Base-by-base conservation (phyloP, 2,797 vertebrate genomes). In the Apogon hyalosoma region DNA sequence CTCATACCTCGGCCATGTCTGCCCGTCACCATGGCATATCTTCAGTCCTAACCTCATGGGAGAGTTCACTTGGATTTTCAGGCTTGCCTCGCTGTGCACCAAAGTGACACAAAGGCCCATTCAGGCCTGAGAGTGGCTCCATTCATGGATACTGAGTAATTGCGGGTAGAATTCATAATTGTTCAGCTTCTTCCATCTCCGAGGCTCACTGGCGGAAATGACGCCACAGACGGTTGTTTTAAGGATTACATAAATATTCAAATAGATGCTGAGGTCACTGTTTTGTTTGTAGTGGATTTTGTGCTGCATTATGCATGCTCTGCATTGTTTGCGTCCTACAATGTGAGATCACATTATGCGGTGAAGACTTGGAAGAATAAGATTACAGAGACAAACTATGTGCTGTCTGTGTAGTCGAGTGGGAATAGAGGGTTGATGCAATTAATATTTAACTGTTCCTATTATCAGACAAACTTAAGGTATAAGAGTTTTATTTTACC, bases 91-190 rank as follows among this genome's bases (percentile, higher is more conserved):
- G 11, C 79, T 79, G 78, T 59, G 68, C 82, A 87, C 75, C 81
- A 76, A 82, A 86, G 68, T 73, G 74, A 56, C 83, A 94, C 92
- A 94, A 93, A 93, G 92, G 79, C 79, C 87, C 86, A 90, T 94
- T 94, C 90, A 92, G 85, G 84, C 60, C 80, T 36, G 59, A 92
- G 90, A 92, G 88, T 90, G 88, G 84, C 78, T 82, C 86, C 89
- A 92, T 94, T 94, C 90, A 94, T 92, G 88, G 85, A 78, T 77
- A 71, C 88, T 79, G 84, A 88, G 90, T 89, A 88, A 90, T 88
- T 87, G 87, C 89, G 77, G 82, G 83, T 84, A 92, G 89, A 93
- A 93, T 94, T 90, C 90, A 72, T 88, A 84, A 92, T 92, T 92
- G 90, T 91, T 92, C 87, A 73, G 84, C 82, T 82, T 87, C 91